Evolutionary conservation across 1,140 invertebrate species (phyloP).

Genomic region (Chironomus striatipennis): DNA sequence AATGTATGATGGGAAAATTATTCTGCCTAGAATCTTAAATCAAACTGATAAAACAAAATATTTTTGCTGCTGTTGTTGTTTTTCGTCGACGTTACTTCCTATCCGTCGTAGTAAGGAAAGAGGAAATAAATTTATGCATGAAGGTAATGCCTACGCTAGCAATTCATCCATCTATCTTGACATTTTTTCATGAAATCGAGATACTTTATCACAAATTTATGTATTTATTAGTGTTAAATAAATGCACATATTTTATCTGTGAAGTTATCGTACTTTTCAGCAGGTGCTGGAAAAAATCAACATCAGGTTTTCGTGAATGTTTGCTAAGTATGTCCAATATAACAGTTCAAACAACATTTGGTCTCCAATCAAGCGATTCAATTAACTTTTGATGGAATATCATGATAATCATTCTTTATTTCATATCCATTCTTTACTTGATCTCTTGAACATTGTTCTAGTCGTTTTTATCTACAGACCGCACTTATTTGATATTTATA

Average conservation of each 20-base stretch:
- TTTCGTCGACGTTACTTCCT: not conserved
- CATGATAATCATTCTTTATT: no score
- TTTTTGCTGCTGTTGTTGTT: not conserved
- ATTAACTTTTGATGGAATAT: no score
- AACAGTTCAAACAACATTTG: no score
- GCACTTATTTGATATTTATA: no score
- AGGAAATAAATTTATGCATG: slow-evolving; percentile 2
- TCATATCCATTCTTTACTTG: no score
- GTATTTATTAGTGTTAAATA: slow-evolving; percentile 22
- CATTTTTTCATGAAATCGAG: not conserved
- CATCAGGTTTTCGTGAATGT: no score
- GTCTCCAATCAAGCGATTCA: no score
- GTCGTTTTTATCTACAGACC: no score
- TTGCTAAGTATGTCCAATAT: no score
- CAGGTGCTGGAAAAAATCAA: not conserved
- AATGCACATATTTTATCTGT: slow-evolving; percentile 16
- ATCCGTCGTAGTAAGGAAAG: not conserved
- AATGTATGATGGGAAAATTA: slow-evolving; percentile 18
- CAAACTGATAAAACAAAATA: not conserved
- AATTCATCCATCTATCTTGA: not conserved
- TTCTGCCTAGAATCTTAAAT: slow-evolving; percentile 16
- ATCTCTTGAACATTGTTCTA: no score
- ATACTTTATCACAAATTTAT: slow-evolving; percentile 4
- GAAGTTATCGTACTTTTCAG: not conserved
- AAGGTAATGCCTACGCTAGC: not conserved